Evolutionary conservation across 2,888 invertebrate genomes (phyloP).

Genomic region (Pollenia amentaria): DNA sequence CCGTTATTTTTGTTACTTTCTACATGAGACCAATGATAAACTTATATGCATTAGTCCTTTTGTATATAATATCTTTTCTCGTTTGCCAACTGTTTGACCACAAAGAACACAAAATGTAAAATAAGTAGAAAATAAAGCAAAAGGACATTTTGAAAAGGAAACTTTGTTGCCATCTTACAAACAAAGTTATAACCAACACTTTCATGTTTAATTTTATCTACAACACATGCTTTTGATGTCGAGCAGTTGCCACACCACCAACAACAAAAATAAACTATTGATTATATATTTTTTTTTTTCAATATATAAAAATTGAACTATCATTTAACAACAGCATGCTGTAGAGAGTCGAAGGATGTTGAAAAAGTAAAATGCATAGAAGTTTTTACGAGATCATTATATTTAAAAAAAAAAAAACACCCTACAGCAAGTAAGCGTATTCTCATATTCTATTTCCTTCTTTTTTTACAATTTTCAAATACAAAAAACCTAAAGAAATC

Average conservation of each 20-base stretch:
- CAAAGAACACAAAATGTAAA: slow-evolving; percentile 38
- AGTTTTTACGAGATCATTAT: slow-evolving; percentile 47
- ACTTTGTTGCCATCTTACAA: slow-evolving; percentile 62
- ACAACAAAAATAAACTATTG: slow-evolving; percentile 14
- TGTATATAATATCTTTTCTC: slow-evolving; percentile 9
- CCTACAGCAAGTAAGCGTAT: slow-evolving; percentile 54
- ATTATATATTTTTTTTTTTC: slow-evolving; percentile 51
- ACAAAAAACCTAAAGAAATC: slow-evolving; percentile 34
- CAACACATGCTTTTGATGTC: slow-evolving; percentile 68
- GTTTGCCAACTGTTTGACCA: slow-evolving; percentile 60
- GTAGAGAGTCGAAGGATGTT: not conserved
- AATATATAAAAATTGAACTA: slow-evolving; percentile 14
- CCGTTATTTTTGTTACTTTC: no score
- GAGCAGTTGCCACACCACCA: slow-evolving; percentile 37
- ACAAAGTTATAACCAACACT: slow-evolving; percentile 66
- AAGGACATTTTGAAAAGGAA: slow-evolving; percentile 33
- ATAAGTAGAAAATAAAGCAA: not conserved
- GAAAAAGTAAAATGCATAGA: slow-evolving; percentile 11
- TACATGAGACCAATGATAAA: no score
- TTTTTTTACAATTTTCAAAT: not conserved
- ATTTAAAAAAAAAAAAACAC: slow-evolving; percentile 31
- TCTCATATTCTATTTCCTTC: not conserved
- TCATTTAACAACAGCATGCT: not conserved
- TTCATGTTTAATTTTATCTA: slow-evolving; percentile 62
- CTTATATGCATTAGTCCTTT: no score